Evolutionary conservation across 2,888 invertebrate genomes (phyloP).

Genomic region (Lochmaea capreae): DNA sequence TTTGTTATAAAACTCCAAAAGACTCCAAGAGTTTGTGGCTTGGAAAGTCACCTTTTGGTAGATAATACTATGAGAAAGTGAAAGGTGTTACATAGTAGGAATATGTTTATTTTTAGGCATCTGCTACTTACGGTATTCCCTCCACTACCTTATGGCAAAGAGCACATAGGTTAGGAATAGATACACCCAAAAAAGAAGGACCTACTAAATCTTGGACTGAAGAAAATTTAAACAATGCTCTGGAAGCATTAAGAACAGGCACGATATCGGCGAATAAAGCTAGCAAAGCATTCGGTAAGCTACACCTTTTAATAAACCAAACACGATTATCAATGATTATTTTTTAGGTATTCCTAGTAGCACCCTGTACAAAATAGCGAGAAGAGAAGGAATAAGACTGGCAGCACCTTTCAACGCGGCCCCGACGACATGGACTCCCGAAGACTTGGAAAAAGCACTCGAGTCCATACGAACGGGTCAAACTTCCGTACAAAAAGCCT

Average conservation of each 20-base stretch:
- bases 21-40: no score
- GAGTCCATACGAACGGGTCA: slow-evolving; percentile 85
- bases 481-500: slow-evolving; percentile 87
- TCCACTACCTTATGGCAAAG: slow-evolving; percentile 93
- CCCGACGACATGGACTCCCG: slow-evolving; percentile 88
- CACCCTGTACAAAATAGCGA: slow-evolving; percentile 90
- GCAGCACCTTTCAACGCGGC: slow-evolving; percentile 93
- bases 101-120: slow-evolving; percentile 68
- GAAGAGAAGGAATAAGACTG: slow-evolving; percentile 88
- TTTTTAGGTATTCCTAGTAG: slow-evolving; percentile 84
- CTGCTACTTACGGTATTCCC: slow-evolving; percentile 88
- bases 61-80: no score
- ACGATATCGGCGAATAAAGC: slow-evolving; percentile 92
- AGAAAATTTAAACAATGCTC: slow-evolving; percentile 82
- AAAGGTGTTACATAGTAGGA: not conserved
- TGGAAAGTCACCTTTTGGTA: no score
- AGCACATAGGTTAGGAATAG: slow-evolving; percentile 88
- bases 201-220: slow-evolving; percentile 90
- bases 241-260: slow-evolving; percentile 85
- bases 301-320: not conserved
- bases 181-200: slow-evolving; percentile 91
- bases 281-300: slow-evolving; percentile 84
- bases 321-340: not conserved
- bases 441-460: slow-evolving; percentile 84
- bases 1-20: no score